Evolutionary conservation across 2,888 invertebrate genomes (phyloP).

Genomic region (Heliothis peltigera): DNA sequence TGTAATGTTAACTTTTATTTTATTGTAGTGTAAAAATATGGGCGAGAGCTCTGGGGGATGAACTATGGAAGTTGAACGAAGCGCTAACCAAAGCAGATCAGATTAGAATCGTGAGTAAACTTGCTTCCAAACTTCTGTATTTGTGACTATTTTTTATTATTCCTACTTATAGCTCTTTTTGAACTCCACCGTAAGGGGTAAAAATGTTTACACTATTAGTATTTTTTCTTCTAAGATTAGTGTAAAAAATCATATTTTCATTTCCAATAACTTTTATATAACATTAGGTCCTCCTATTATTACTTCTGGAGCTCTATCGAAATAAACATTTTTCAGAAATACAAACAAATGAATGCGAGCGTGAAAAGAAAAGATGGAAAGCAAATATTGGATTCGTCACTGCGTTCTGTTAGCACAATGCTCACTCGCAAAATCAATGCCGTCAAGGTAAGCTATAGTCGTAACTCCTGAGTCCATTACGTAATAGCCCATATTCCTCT

Average conservation of each 20-base stretch:
- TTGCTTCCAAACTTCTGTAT: background rate
- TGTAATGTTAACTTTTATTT: slow-evolving; percentile 24
- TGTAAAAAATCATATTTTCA: no score
- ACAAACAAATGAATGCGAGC: slow-evolving; percentile 93
- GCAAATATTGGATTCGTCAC: slow-evolving; percentile 94
- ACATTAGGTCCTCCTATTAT: background rate
- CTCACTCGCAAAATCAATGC: slow-evolving; percentile 96
- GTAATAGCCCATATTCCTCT: background rate
- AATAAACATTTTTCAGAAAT: slow-evolving; percentile 90
- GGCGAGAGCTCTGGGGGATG: slow-evolving; percentile 94
- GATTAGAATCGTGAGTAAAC: slow-evolving; percentile 92
- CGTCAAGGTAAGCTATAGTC: slow-evolving; percentile 90
- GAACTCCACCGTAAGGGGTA: no score
- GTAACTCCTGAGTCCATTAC: slow-evolving; percentile 25
- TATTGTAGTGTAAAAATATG: slow-evolving; percentile 93
- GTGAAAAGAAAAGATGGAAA: slow-evolving; percentile 95
- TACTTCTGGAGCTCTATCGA: background rate
- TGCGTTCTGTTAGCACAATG: slow-evolving; percentile 95
- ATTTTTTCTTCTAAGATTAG: no score
- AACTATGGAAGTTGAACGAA: slow-evolving; percentile 94
- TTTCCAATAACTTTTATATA: no score
- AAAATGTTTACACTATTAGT: no score
- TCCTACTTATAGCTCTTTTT: no score
- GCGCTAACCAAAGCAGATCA: slow-evolving; percentile 94
- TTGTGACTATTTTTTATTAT: no score